Percentiles rank a stretch among this genome's conserved stretches.
These are phyloP conservation scores for Eudyptes chrysolophus DNA, from an alignment of 2,113 vertebrate species.

Conservation along the genomic window DNA sequence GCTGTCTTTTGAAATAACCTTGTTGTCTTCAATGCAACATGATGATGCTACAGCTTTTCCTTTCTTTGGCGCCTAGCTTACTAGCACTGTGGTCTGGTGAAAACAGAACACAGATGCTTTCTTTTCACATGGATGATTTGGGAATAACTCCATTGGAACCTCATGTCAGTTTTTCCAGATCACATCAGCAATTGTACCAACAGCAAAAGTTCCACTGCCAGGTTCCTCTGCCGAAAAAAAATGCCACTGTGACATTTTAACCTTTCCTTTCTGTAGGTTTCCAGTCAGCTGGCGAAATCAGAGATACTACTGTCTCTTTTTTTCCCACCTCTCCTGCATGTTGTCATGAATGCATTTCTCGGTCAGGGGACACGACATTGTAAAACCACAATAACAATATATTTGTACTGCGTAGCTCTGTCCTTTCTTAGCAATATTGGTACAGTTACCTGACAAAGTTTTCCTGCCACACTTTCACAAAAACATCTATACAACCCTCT, in stretches of 20 bases:
- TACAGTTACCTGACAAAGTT: not conserved
- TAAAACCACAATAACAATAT: not conserved
- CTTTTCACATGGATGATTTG: conserved; percentile 64
- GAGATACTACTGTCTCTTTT: not conserved
- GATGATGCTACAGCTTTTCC: not conserved
- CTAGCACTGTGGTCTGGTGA: not conserved
- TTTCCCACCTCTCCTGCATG: not conserved
- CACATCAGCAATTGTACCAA: conserved; percentile 34
- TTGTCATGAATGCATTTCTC: not conserved
- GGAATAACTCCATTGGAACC: conserved; percentile 50
- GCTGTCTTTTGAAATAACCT: conserved; percentile 39
- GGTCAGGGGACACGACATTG: not conserved
- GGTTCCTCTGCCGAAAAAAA: not conserved
- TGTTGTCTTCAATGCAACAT: not conserved
- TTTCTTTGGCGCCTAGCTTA: not conserved
- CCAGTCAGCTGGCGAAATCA: not conserved
- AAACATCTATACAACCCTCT: not conserved
- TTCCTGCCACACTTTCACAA: not conserved
- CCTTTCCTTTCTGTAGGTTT: not conserved
- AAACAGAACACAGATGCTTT: conserved; percentile 62
- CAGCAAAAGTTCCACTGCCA: conserved; percentile 7
- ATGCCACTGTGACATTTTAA: not conserved
- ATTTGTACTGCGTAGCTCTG: not conserved
- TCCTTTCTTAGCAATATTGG: not conserved
- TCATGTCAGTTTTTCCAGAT: conserved; percentile 27